phyloP scores from a whole-genome alignment of 2,113 vertebrate species.

The Gymnobelideus leadbeateri region DNA sequence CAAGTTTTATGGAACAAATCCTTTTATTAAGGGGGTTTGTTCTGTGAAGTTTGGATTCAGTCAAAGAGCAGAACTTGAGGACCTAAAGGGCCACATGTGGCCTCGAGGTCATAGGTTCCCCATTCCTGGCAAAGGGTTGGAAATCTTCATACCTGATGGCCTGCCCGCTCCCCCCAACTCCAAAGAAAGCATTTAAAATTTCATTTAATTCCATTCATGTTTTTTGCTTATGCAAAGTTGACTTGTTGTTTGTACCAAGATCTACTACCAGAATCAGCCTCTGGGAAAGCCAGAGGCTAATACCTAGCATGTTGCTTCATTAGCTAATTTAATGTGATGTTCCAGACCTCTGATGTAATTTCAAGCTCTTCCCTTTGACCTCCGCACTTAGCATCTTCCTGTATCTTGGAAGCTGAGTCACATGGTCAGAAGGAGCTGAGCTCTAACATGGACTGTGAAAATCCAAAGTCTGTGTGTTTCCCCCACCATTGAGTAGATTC shows the following conservation, averaged over 20 bases:
- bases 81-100: too few species aligned
- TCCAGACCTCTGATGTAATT: neutral
- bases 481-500: neutral
- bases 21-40: too few species aligned
- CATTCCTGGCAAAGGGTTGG: neutral
- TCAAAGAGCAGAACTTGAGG: too few species aligned
- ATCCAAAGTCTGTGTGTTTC: constrained; percentile 10
- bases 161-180: neutral
- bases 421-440: neutral
- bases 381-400: neutral
- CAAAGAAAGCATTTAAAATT: neutral
- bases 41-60: too few species aligned
- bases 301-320: neutral
- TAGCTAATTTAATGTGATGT: neutral
- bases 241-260: fast-evolving
- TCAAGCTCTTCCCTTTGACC: neutral
- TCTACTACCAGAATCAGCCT: neutral
- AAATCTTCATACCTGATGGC: fast-evolving
- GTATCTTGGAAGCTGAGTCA: neutral
- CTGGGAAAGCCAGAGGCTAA: neutral
- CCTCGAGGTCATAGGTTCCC: too few species aligned
- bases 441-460: neutral
- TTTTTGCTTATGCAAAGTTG: neutral
- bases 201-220: neutral
- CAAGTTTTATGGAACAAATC: too few species aligned